These are phyloP conservation scores for Melanostoma mellinum DNA, from an alignment of 2,888 invertebrate species.

Conservation along the genomic window DNA sequence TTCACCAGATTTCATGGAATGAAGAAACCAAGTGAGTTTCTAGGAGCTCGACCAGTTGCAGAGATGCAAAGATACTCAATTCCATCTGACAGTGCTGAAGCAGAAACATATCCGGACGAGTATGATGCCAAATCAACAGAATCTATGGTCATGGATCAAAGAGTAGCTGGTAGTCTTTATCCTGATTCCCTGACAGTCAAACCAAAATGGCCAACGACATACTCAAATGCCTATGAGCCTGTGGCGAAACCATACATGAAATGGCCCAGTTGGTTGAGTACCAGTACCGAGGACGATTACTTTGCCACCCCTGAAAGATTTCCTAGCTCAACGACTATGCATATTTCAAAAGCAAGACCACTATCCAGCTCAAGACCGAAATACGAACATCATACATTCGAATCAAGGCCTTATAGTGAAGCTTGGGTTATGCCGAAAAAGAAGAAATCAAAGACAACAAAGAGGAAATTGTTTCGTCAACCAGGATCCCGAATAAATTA, in stretches of 20 bases:
- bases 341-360: constrained; percentile 52
- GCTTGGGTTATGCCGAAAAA: constrained; percentile 39
- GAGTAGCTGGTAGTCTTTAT: constrained; percentile 50
- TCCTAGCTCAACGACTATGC: constrained; percentile 60
- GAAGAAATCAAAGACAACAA: constrained; percentile 54
- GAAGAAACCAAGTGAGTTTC: constrained; percentile 55
- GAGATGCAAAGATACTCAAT: constrained; percentile 24
- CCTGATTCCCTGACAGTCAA: constrained; percentile 36
- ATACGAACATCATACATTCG: constrained; percentile 28
- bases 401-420: constrained; percentile 19
- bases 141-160: constrained; percentile 50
- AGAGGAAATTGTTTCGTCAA: constrained; percentile 31
- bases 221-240: constrained; percentile 35
- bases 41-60: constrained; percentile 46
- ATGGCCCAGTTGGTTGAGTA: constrained; percentile 38
- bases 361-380: constrained; percentile 50
- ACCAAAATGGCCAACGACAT: constrained; percentile 42
- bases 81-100: constrained; percentile 7
- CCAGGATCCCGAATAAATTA: constrained; percentile 53
- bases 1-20: constrained; percentile 58
- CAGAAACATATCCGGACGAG: constrained; percentile 30
- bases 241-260: constrained; percentile 46
- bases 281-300: constrained; percentile 48
- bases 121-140: constrained; percentile 52
- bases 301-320: constrained; percentile 23